Evolutionary conservation across 2,113 vertebrate genomes (phyloP).

Genomic region (Tiliqua scincoides): DNA sequence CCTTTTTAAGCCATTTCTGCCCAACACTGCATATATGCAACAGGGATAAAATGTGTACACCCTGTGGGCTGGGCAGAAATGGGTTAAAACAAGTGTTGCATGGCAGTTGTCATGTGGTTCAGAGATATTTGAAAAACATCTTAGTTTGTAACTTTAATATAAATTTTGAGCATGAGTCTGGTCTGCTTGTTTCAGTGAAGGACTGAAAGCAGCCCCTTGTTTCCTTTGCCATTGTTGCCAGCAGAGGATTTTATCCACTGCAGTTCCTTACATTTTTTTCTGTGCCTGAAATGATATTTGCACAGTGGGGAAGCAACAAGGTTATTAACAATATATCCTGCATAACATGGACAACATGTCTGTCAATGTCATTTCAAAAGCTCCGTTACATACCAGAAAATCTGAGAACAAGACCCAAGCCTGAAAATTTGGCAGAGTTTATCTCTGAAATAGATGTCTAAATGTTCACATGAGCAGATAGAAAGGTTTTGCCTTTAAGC

Average conservation of each 20-base stretch:
- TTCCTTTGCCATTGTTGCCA: background rate
- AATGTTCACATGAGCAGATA: conserved; percentile 17
- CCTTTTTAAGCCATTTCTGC: too few relatives aligned
- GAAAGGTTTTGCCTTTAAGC: background rate
- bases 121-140: background rate
- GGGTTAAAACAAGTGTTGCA: background rate
- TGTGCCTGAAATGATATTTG: background rate
- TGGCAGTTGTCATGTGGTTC: background rate
- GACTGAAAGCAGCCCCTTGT: background rate
- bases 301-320: background rate
- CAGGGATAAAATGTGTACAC: too few relatives aligned
- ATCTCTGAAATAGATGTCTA: background rate
- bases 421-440: conserved; percentile 4
- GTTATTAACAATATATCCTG: background rate
- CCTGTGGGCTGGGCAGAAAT: too few relatives aligned
- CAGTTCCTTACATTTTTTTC: background rate
- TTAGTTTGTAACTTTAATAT: background rate
- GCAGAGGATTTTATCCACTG: background rate
- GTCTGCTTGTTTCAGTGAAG: background rate
- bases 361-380: background rate
- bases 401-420: background rate
- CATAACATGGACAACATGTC: background rate
- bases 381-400: background rate
- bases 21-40: too few relatives aligned
- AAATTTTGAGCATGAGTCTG: background rate